phyloP scores from a whole-genome alignment of 2,888 invertebrate species.

The Drosophila paracracens region DNA sequence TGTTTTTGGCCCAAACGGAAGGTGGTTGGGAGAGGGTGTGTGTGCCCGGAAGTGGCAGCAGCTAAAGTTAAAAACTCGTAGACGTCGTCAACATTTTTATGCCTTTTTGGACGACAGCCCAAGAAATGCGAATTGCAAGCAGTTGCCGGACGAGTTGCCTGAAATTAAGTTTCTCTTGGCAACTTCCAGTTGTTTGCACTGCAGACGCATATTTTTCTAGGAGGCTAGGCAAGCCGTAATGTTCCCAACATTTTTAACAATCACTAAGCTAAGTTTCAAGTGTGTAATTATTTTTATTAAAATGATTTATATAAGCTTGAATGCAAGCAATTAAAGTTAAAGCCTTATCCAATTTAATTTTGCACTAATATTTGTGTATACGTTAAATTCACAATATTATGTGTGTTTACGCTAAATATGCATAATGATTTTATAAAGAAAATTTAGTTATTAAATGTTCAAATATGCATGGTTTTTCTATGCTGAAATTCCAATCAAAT shows the following conservation, averaged over 20 bases:
- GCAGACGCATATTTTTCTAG: constrained; percentile 53
- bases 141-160: constrained; percentile 9
- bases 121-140: constrained; percentile 26
- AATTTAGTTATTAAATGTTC: not conserved
- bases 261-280: constrained; percentile 14
- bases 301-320: constrained; percentile 8
- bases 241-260: constrained; percentile 20
- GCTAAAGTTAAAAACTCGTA: constrained; percentile 62
- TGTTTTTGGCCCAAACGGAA: constrained; percentile 31
- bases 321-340: constrained; percentile 22
- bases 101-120: constrained; percentile 35
- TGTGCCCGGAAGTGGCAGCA: constrained; percentile 43
- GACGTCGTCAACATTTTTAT: constrained; percentile 63
- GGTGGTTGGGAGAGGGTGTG: constrained; percentile 6
- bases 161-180: constrained; percentile 48
- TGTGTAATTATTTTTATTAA: constrained; percentile 36
- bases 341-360: not conserved
- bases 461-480: not conserved
- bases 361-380: not conserved
- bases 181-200: constrained; percentile 66
- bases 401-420: not conserved
- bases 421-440: not conserved
- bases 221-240: constrained; percentile 14
- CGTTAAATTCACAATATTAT: not conserved
- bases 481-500: not conserved